Conservation (phyloP, 1,140 invertebrate genomes). For the Polypedilum pembai region DNA sequence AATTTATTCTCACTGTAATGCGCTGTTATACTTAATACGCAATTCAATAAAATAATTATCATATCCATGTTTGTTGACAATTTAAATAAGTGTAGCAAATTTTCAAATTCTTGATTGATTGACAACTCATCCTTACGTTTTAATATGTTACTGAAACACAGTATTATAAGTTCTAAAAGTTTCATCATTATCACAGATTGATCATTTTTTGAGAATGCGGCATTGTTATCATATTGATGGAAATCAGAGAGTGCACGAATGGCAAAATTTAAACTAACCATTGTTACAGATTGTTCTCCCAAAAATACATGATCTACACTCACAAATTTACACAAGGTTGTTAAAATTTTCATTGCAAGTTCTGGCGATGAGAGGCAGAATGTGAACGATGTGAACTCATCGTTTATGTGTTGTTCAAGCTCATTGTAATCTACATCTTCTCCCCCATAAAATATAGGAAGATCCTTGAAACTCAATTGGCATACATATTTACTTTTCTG, state of each 20-base stretch:
- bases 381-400: neutral
- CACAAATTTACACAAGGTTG: neutral
- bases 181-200: slow-evolving; percentile 15
- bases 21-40: neutral
- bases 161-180: neutral
- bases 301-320: neutral
- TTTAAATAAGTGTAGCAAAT: neutral
- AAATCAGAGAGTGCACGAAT: neutral
- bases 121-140: neutral
- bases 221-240: neutral
- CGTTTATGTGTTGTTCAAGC: neutral
- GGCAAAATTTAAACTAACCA: neutral
- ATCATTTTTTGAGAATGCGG: neutral
- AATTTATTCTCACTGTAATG: neutral
- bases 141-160: neutral
- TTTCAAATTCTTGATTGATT: too few species aligned
- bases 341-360: neutral
- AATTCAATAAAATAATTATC: neutral
- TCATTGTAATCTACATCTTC: neutral
- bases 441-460: neutral
- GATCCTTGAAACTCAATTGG: neutral
- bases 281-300: neutral
- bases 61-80: neutral
- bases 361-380: neutral
- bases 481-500: neutral